Percentiles rank a stretch among this genome's conserved stretches.
These are phyloP conservation scores for Labeo rohita DNA, from an alignment of 2,113 vertebrate species.

Conservation along the genomic window DNA sequence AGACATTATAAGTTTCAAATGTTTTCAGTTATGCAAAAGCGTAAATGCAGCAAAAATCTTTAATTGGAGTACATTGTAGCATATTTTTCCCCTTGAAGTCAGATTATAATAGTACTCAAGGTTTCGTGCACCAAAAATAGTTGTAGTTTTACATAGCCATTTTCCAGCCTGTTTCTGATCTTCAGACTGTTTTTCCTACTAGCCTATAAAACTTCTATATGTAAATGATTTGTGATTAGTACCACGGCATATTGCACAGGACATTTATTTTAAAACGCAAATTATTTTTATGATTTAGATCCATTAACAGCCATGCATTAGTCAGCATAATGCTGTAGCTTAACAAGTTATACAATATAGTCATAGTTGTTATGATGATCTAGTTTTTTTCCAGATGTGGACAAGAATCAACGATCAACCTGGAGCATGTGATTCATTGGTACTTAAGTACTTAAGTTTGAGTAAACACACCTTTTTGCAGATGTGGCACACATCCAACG, in stretches of 20 bases:
- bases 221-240: neutral
- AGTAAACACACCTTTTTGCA: slow-evolving; percentile 1
- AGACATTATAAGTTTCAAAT: neutral
- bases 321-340: neutral
- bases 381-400: neutral
- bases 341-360: neutral
- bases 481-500: neutral
- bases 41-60: neutral
- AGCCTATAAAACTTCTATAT: neutral
- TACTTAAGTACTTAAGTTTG: neutral
- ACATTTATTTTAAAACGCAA: neutral
- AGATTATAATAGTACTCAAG: neutral
- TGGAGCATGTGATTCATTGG: neutral
- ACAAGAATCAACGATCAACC: neutral
- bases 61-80: neutral
- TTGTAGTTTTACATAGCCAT: neutral
- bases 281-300: neutral
- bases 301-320: neutral
- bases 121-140: neutral
- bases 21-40: slow-evolving; percentile 6
- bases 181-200: neutral
- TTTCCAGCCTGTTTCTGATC: neutral
- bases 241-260: no score
- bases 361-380: neutral
- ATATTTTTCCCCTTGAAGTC: neutral